These are phyloP conservation scores for Herminia tarsipennalis DNA, from an alignment of 2,888 invertebrate species.

Conservation along the genomic window DNA sequence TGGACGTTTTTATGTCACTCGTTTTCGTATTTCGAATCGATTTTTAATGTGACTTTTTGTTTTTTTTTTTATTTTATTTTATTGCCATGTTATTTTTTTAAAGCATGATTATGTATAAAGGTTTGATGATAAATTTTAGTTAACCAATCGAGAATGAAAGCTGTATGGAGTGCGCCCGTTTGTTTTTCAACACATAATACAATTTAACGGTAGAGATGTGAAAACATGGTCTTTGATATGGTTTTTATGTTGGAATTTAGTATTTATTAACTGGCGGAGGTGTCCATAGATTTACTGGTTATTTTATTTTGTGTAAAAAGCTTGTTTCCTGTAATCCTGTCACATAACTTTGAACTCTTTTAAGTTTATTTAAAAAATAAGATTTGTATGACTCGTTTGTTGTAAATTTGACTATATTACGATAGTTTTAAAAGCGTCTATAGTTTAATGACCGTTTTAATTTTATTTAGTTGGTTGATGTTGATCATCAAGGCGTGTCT, in stretches of 20 bases:
- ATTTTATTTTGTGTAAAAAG: slow-evolving; percentile 13
- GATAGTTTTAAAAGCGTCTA: too few relatives aligned
- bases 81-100: slow-evolving; percentile 31
- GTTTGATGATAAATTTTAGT: slow-evolving; percentile 30
- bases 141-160: slow-evolving; percentile 29
- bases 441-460: too few relatives aligned
- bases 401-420: too few relatives aligned
- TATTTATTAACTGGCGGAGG: slow-evolving; percentile 10
- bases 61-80: slow-evolving; percentile 31
- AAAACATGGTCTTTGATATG: slow-evolving; percentile 20
- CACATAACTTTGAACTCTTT: not conserved
- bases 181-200: slow-evolving; percentile 23
- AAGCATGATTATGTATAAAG: slow-evolving; percentile 24
- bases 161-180: slow-evolving; percentile 18
- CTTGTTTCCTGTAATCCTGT: slow-evolving; percentile 1
- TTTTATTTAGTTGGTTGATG: too few relatives aligned
- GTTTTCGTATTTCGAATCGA: slow-evolving; percentile 69
- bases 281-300: slow-evolving; percentile 7
- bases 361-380: too few relatives aligned
- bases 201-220: slow-evolving; percentile 24
- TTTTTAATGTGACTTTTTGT: slow-evolving; percentile 60
- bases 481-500: too few relatives aligned
- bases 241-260: slow-evolving; percentile 18
- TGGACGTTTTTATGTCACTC: slow-evolving; percentile 72
- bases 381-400: too few relatives aligned